A percentile compares a stretch with the other conserved stretches of the same genome.
phyloP scores from a whole-genome alignment of 37 sponge, comb jelly and placozoan species.

The Chondrilla cf. caribensis region DNA sequence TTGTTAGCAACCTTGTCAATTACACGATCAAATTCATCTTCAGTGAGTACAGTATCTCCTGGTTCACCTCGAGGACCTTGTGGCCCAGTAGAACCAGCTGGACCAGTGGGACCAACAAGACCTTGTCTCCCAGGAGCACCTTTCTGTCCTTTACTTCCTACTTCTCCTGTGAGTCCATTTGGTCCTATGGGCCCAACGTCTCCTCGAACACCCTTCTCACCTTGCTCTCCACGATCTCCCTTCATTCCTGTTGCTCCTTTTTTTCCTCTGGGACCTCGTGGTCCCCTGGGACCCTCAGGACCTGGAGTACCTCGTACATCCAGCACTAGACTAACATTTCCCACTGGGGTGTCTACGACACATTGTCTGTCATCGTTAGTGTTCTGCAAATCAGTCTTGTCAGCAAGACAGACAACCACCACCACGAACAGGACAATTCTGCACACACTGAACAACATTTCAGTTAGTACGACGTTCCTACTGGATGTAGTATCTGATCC shows the following conservation, averaged over 20 bases:
- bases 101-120: background rate
- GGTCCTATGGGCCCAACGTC: conserved; percentile 8
- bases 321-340: background rate
- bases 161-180: background rate
- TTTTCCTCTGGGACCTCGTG: conserved; percentile 3
- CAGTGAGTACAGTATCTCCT: background rate
- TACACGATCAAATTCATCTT: background rate
- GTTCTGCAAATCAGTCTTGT: background rate
- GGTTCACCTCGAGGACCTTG: conserved; percentile 4
- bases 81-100: background rate
- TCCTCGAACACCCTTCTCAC: conserved; percentile 22
- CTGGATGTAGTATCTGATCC: too few relatives aligned
- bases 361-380: background rate
- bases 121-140: background rate
- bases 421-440: too few relatives aligned
- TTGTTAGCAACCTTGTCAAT: background rate
- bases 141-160: conserved; percentile 14
- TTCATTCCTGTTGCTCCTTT: conserved; percentile 20
- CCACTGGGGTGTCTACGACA: background rate
- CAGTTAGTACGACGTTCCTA: too few relatives aligned
- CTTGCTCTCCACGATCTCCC: conserved; percentile 11
- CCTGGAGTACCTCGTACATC: conserved; percentile 38
- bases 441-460: too few relatives aligned
- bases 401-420: too few relatives aligned
- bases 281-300: conserved; percentile 24